These are phyloP conservation scores for Macroteleia sp. DNA, from an alignment of 2,888 invertebrate genomes.

Conservation along the genomic window DNA sequence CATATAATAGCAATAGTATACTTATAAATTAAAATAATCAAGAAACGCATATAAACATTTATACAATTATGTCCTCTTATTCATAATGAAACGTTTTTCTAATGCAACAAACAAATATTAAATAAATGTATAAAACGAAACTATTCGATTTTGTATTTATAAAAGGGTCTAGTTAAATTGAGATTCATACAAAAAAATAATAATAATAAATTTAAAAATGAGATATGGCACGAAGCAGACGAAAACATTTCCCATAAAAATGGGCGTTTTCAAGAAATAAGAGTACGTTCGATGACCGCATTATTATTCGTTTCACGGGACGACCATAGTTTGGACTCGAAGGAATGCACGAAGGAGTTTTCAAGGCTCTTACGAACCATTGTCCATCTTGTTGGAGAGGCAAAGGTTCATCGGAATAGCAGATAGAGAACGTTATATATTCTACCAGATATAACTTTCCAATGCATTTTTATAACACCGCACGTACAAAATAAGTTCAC, in stretches of 20 bases:
- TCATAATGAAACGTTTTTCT: no score
- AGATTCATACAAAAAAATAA: no score
- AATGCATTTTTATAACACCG: constrained; percentile 39
- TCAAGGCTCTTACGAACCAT: constrained; percentile 34
- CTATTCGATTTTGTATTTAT: no score
- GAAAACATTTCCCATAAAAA: constrained; percentile 15
- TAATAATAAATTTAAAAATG: no score
- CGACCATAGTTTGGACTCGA: constrained; percentile 32
- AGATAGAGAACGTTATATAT: constrained; percentile 10
- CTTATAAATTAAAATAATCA: no score
- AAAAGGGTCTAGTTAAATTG: no score
- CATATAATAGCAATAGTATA: no score
- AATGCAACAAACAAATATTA: no score
- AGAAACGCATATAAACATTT: no score
- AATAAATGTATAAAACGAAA: no score
- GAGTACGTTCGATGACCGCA: constrained; percentile 39
- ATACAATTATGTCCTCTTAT: no score
- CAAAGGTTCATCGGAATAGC: constrained; percentile 24
- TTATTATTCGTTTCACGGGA: constrained; percentile 53
- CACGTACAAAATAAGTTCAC: constrained; percentile 28
- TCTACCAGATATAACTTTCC: constrained; percentile 11
- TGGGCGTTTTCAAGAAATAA: constrained; percentile 20
- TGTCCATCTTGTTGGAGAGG: constrained; percentile 27
- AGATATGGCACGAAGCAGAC: constrained; percentile 13
- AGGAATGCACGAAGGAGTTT: constrained; percentile 37